A percentile compares a stretch with the other conserved stretches of the same genome.
These are phyloP conservation scores for Lophochroa leadbeateri DNA, from an alignment of 2,113 vertebrate species.

Conservation along the genomic window DNA sequence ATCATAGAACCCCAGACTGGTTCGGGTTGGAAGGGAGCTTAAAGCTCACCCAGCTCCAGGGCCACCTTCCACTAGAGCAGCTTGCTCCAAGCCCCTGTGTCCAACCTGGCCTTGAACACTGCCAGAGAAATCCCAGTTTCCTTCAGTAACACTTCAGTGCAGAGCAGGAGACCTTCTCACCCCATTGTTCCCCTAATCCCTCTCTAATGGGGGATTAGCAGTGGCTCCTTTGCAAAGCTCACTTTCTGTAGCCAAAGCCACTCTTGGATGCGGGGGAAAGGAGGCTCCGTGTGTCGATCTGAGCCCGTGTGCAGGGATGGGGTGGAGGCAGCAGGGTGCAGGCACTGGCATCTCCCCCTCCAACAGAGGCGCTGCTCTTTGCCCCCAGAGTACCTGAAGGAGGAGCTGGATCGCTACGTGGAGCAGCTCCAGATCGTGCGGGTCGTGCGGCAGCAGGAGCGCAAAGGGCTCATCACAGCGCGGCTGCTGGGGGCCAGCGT, in stretches of 20 bases:
- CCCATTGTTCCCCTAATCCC: rapidly evolving
- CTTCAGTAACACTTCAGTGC: rapidly evolving
- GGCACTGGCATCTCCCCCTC: rapidly evolving
- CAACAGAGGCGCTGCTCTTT: rapidly evolving
- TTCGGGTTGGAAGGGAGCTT: background rate
- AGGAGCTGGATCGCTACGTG: slow-evolving; percentile 82
- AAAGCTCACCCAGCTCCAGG: background rate
- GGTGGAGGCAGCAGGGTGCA: background rate
- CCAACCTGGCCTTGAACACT: background rate
- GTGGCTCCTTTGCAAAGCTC: background rate
- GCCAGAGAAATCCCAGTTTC: background rate
- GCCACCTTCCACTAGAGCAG: no score
- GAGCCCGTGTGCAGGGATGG: rapidly evolving
- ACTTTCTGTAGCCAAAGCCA: background rate
- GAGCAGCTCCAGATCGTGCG: slow-evolving; percentile 85
- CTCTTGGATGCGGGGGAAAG: background rate
- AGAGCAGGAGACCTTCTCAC: background rate
- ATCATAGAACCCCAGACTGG: background rate
- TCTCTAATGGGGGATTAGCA: background rate
- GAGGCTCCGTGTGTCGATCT: rapidly evolving
- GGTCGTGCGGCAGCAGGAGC: slow-evolving; percentile 86
- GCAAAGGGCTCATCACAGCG: slow-evolving; percentile 89
- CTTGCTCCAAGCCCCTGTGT: background rate
- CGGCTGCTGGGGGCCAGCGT: slow-evolving; percentile 89
- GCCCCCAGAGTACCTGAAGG: slow-evolving; percentile 84